Conservation (phyloP, 2,888 invertebrate genomes). For the Mylabris sibirica region DNA sequence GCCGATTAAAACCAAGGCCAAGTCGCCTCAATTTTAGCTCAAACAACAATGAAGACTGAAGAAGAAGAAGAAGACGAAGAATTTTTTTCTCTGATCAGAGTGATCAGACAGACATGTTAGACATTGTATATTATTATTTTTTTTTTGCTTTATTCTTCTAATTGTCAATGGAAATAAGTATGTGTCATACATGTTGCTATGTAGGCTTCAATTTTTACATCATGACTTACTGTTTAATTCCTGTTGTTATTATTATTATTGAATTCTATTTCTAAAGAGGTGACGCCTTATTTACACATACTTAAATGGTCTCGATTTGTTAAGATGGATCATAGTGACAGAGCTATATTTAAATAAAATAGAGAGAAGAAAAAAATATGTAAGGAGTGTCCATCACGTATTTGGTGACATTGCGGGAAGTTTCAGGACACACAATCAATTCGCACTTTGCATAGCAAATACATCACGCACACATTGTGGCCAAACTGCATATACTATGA, state of each 20-base stretch:
- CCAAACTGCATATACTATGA: conserved; percentile 43
- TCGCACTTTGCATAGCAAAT: conserved; percentile 56
- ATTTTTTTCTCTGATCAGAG: neutral
- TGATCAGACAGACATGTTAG: no score
- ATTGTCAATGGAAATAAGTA: neutral
- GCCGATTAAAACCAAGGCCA: conserved; percentile 48
- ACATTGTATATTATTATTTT: no score
- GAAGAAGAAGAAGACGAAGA: neutral
- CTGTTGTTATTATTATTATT: neutral
- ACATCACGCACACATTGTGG: conserved; percentile 52
- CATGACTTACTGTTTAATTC: conserved; percentile 5
- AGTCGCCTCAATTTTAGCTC: conserved; percentile 27
- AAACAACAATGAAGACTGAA: conserved; percentile 13
- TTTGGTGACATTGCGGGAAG: conserved; percentile 61
- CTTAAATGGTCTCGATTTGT: conserved; percentile 9
- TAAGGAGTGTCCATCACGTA: conserved; percentile 62
- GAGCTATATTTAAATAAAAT: neutral
- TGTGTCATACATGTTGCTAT: conserved; percentile 8
- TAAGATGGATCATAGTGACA: conserved; percentile 2
- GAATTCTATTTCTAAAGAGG: neutral
- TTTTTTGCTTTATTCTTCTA: neutral
- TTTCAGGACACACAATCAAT: conserved; percentile 55
- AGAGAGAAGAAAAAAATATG: conserved; percentile 40
- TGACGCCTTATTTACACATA: conserved; percentile 3
- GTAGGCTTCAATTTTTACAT: conserved; percentile 10